phyloP scores from a whole-genome alignment of 1,140 invertebrate genomes.

The Drosophila trapezifrons region DNA sequence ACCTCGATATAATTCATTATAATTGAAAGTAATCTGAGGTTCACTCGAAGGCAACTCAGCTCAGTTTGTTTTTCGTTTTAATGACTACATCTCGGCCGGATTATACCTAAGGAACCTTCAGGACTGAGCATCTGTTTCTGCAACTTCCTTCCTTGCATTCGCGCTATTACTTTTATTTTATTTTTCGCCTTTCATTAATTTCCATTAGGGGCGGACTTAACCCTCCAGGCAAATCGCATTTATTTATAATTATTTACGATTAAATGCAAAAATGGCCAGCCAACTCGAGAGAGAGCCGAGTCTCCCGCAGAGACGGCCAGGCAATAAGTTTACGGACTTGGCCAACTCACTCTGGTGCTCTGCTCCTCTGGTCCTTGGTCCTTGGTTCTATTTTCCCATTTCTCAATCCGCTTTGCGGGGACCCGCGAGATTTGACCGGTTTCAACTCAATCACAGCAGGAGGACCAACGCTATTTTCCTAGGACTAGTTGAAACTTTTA shows the following conservation, averaged over 20 bases:
- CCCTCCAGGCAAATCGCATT: slow-evolving; percentile 53
- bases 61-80: slow-evolving; percentile 31
- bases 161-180: slow-evolving; percentile 37
- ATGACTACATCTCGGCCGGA: slow-evolving; percentile 17
- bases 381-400: slow-evolving; percentile 23
- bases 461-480: slow-evolving; percentile 66
- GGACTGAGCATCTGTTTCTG: slow-evolving; percentile 16
- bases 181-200: slow-evolving; percentile 61
- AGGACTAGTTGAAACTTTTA: slow-evolving; percentile 70
- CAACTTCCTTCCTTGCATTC: slow-evolving; percentile 6
- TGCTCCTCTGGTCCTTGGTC: slow-evolving; percentile 9
- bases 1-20: slow-evolving; percentile 14
- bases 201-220: slow-evolving; percentile 56
- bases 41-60: slow-evolving; percentile 24
- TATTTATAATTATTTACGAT: slow-evolving; percentile 81
- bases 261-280: slow-evolving; percentile 60
- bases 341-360: slow-evolving; percentile 11
- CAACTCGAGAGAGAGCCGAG: slow-evolving; percentile 10
- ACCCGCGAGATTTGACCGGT: slow-evolving; percentile 69
- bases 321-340: slow-evolving; percentile 64
- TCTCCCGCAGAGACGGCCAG: slow-evolving; percentile 47
- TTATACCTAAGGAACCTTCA: slow-evolving; percentile 20
- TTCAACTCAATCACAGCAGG: slow-evolving; percentile 80
- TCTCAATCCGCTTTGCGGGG: slow-evolving; percentile 51
- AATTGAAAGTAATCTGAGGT: slow-evolving; percentile 45